Conservation (phyloP, 2,888 invertebrate species). For the Mimachlamys varia region DNA sequence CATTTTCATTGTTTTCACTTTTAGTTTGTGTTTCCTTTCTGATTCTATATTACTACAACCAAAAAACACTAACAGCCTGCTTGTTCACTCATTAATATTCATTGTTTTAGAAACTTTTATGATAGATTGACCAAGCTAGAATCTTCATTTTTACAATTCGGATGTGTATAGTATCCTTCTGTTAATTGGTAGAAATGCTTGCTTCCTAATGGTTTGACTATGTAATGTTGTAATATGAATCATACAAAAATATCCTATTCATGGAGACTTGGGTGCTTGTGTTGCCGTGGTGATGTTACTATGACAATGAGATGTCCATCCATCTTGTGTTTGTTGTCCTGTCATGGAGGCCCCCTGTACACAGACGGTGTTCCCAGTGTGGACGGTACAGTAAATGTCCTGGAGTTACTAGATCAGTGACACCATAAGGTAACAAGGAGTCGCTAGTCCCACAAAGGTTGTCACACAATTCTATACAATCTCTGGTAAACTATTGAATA, state of each 20-base stretch:
- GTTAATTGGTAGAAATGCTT: no score
- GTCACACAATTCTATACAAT: neutral
- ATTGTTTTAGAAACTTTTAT: no score
- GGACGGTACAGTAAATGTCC: neutral
- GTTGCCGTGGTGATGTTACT: neutral
- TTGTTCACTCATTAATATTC: no score
- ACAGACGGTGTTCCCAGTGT: neutral
- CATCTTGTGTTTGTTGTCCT: conserved; percentile 17
- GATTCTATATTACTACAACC: no score
- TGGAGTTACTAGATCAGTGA: no score
- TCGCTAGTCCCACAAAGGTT: neutral
- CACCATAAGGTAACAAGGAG: neutral
- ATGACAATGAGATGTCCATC: neutral
- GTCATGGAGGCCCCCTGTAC: neutral
- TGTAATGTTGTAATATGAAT: neutral
- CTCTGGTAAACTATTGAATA: neutral
- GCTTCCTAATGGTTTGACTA: neutral
- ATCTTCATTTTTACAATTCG: no score
- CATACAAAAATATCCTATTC: neutral
- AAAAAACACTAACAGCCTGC: no score
- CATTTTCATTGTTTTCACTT: no score
- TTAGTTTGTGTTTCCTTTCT: no score
- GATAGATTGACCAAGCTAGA: neutral
- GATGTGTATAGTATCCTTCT: no score
- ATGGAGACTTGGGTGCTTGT: neutral